Evolutionary conservation across 2,888 invertebrate species (phyloP).

Genomic region (Drosophila austrosaltans): DNA sequence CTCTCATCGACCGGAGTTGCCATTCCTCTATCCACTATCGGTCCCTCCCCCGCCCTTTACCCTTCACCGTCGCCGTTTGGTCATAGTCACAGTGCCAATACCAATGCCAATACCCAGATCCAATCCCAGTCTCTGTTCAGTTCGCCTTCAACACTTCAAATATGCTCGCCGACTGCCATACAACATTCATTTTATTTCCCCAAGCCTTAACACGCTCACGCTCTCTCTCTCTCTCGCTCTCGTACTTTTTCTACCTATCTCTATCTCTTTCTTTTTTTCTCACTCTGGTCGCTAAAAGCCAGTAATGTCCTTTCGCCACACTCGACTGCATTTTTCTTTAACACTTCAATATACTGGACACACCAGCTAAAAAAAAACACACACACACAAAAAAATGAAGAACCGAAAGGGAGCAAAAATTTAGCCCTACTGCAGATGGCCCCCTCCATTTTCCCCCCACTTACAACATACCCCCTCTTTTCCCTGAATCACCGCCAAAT

Average conservation of each 20-base stretch:
- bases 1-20: constrained; percentile 31
- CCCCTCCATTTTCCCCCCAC: too few species aligned
- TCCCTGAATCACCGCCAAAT: constrained; percentile 43
- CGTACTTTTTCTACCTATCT: constrained; percentile 26
- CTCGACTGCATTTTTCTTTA: constrained; percentile 79
- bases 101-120: constrained; percentile 20
- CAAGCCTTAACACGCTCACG: constrained; percentile 30
- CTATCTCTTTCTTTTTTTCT: background rate
- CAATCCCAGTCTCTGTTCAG: constrained; percentile 33
- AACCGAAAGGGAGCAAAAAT: constrained; percentile 39
- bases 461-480: background rate
- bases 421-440: background rate
- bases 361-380: constrained; percentile 28
- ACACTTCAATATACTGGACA: constrained; percentile 76
- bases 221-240: constrained; percentile 15
- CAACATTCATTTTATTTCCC: constrained; percentile 76
- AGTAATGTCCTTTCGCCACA: constrained; percentile 79
- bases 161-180: constrained; percentile 70
- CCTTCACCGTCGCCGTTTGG: background rate
- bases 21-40: constrained; percentile 28
- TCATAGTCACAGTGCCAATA: background rate
- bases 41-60: background rate
- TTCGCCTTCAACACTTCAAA: constrained; percentile 74
- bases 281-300: constrained; percentile 72
- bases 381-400: constrained; percentile 31